Percentiles rank a stretch among this genome's conserved stretches.
Conservation (phyloP, 2,113 vertebrate genomes). For the Taxidea taxus region DNA sequence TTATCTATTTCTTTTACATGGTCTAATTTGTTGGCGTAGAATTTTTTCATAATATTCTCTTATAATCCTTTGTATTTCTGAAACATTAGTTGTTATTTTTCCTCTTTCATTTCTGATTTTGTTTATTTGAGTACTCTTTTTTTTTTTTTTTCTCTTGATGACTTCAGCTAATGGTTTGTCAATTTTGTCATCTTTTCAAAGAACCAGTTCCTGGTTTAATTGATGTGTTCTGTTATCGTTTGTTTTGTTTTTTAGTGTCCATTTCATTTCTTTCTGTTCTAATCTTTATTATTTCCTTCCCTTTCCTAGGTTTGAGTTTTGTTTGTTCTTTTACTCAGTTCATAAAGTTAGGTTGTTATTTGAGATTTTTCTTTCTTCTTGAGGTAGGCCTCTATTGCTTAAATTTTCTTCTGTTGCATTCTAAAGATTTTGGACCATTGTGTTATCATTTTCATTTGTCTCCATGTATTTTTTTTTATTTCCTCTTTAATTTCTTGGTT, state of each 20-base stretch:
- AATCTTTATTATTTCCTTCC: background rate
- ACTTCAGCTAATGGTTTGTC: background rate
- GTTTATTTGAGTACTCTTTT: background rate
- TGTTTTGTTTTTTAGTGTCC: background rate
- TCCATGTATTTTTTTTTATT: background rate
- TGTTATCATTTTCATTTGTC: background rate
- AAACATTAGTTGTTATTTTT: background rate
- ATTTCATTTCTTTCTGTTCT: background rate
- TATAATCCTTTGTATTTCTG: background rate
- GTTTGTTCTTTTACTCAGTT: background rate
- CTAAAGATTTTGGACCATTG: background rate
- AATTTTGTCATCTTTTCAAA: background rate
- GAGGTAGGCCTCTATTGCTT: background rate
- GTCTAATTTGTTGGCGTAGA: background rate
- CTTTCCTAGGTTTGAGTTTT: background rate
- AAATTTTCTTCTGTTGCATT: background rate
- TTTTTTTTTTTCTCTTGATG: background rate
- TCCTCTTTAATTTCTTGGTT: background rate
- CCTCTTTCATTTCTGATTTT: background rate
- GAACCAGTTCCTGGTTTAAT: background rate
- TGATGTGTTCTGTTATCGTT: background rate
- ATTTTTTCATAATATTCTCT: background rate
- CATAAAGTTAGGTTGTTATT: background rate
- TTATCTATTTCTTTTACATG: background rate
- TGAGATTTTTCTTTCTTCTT: background rate